These are phyloP conservation scores for Poicephalus gulielmi DNA, from an alignment of 2,113 vertebrate species.

Conservation along the genomic window DNA sequence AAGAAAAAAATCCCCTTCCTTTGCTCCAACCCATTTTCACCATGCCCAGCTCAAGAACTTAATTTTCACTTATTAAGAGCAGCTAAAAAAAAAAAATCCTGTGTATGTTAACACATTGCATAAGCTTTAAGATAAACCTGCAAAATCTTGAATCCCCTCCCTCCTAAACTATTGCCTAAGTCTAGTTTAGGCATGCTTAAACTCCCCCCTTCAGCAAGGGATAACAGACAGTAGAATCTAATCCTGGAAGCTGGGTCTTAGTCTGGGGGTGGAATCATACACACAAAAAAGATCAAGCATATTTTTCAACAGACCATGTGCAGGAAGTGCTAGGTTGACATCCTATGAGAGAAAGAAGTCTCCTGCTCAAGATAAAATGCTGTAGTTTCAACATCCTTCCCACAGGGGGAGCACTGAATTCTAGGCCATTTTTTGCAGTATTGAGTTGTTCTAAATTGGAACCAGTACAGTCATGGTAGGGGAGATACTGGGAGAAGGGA, in stretches of 20 bases:
- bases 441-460: not conserved
- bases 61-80: not conserved
- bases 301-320: not conserved
- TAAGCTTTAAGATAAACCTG: not conserved
- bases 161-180: not conserved
- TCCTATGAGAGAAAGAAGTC: not conserved
- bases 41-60: not conserved
- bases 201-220: not conserved
- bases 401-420: not conserved
- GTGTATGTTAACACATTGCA: accelerated
- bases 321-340: not conserved
- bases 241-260: not conserved
- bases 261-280: too few relatives aligned
- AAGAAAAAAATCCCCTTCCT: not conserved
- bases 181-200: not conserved
- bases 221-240: not conserved
- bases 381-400: not conserved
- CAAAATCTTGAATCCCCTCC: not conserved
- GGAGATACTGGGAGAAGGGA: not conserved
- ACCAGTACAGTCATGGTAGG: too few relatives aligned
- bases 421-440: not conserved
- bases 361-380: not conserved
- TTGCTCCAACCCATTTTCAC: not conserved
- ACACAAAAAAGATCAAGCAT: not conserved
- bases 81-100: not conserved